These are phyloP conservation scores for Gallinago stenura DNA, from an alignment of 2,797 vertebrate genomes.

Conservation along the genomic window DNA sequence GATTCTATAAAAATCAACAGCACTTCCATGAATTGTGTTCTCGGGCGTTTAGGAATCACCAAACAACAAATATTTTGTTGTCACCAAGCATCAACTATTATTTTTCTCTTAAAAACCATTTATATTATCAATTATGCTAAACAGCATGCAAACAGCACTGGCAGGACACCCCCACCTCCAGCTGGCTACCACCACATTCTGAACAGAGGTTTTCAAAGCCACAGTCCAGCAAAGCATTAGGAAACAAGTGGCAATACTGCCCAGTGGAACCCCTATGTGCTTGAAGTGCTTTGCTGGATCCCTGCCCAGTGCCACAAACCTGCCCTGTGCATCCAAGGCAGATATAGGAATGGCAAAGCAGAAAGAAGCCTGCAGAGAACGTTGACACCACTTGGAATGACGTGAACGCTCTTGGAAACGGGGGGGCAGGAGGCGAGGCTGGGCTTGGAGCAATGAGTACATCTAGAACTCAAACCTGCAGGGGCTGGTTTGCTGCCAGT, in stretches of 20 bases:
- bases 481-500: slow-evolving; percentile 18
- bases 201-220: not conserved
- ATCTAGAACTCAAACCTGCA: not conserved
- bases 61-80: not conserved
- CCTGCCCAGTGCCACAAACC: not conserved
- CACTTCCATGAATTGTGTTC: not conserved
- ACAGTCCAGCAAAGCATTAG: not conserved
- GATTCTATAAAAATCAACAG: not conserved
- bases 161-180: not conserved
- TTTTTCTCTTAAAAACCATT: not conserved
- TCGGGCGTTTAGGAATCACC: not conserved
- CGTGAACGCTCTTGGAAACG: not conserved
- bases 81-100: not conserved
- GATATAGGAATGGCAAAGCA: not conserved
- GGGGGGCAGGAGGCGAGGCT: not conserved
- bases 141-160: not conserved
- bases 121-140: not conserved
- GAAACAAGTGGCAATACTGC: not conserved
- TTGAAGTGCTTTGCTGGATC: not conserved
- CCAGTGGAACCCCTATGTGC: not conserved
- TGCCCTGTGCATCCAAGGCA: not conserved
- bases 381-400: not conserved
- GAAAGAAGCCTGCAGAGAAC: not conserved
- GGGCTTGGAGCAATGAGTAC: not conserved
- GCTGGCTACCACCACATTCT: not conserved